Percentiles rank a stretch among this genome's conserved stretches.
phyloP scores from a whole-genome alignment of 2,113 vertebrate species.

The Lamprotornis superbus region DNA sequence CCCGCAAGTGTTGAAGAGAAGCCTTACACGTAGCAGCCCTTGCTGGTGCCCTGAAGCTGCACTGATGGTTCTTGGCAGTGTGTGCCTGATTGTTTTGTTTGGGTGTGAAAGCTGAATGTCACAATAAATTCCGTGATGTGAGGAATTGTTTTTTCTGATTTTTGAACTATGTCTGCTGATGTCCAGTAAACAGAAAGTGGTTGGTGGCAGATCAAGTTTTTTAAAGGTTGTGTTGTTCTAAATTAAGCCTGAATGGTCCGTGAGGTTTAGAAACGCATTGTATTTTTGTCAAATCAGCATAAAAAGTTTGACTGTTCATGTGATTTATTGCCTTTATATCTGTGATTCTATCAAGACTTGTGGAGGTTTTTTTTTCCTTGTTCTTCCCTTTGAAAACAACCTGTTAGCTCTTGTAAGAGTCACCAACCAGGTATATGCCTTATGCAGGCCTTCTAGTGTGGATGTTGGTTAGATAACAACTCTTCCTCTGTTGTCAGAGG shows the following conservation, averaged over 20 bases:
- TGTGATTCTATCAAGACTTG: not conserved
- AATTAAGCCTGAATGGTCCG: not conserved
- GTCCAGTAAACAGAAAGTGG: not conserved
- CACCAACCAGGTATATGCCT: accelerated
- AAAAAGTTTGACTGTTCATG: not conserved
- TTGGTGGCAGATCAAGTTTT: not conserved
- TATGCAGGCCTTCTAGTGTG: not conserved
- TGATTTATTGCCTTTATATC: not conserved
- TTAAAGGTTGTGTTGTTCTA: not conserved
- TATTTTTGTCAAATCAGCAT: not conserved
- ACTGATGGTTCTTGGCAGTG: not conserved
- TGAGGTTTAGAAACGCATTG: not conserved
- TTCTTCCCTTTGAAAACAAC: not conserved
- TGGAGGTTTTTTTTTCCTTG: no score
- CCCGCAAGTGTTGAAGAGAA: not conserved
- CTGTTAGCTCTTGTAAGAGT: not conserved
- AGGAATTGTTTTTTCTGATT: not conserved
- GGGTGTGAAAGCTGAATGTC: not conserved
- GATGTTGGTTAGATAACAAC: not conserved
- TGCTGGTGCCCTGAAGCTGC: not conserved
- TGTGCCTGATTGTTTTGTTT: not conserved
- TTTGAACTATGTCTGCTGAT: not conserved
- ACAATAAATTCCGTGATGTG: not conserved
- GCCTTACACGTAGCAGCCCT: not conserved
- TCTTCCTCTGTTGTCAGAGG: not conserved